Evolutionary conservation across 2,797 vertebrate genomes (phyloP).

Genomic region (Myotis myotis): DNA sequence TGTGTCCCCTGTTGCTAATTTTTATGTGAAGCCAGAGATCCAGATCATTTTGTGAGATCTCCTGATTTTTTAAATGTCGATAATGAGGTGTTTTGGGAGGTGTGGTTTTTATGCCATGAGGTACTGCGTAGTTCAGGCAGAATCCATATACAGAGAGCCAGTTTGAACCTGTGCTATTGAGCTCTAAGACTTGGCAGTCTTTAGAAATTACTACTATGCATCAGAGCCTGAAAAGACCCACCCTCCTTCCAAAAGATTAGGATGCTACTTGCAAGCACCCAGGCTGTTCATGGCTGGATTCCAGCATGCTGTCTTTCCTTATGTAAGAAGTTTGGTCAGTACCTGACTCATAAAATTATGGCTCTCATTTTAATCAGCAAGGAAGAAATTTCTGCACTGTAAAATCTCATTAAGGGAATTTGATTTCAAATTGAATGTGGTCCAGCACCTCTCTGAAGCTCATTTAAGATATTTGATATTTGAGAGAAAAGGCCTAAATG

Average conservation of each 20-base stretch:
- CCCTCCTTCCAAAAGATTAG: neutral
- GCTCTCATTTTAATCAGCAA: constrained; percentile 67
- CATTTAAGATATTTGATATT: constrained; percentile 76
- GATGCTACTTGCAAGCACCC: neutral
- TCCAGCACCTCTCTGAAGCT: constrained; percentile 69
- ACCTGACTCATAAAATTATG: constrained; percentile 61
- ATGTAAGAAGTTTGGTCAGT: neutral
- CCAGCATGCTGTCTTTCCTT: neutral
- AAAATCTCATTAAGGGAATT: constrained; percentile 70
- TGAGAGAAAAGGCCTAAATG: constrained; percentile 71
- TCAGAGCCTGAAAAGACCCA: neutral
- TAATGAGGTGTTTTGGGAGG: neutral
- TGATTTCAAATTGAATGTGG: constrained; percentile 73
- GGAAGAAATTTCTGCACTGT: constrained; percentile 54
- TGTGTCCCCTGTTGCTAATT: neutral
- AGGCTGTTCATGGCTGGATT: neutral
- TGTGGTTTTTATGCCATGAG: neutral
- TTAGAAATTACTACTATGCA: neutral
- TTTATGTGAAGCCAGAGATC: neutral
- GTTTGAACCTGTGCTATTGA: neutral
- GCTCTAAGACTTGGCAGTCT: neutral
- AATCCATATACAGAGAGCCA: neutral
- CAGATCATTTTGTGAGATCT: constrained; percentile 8
- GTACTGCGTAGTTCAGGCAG: neutral
- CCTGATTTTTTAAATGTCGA: neutral